These are phyloP conservation scores for Telmatochromis sp. DNA, from an alignment of 2,113 vertebrate species.

Conservation along the genomic window DNA sequence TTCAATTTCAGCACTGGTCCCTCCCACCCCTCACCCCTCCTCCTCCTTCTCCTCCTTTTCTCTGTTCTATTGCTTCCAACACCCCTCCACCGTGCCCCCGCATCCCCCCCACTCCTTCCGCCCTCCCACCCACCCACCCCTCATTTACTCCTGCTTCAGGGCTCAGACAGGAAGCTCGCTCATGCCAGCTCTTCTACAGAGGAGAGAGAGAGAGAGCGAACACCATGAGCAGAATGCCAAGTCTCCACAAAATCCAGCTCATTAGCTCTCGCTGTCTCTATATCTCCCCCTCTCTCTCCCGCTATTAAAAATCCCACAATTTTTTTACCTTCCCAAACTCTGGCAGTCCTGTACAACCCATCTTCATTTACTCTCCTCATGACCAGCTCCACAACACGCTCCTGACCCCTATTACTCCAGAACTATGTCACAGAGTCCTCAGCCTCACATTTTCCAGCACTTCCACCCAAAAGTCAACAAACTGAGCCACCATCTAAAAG, in stretches of 20 bases:
- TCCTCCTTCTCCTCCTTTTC: conserved; percentile 42
- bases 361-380: neutral
- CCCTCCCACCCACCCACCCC: neutral
- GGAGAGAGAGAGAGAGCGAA: conserved; percentile 46
- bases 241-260: conserved; percentile 68
- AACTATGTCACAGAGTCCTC: conserved; percentile 19
- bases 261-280: conserved; percentile 61
- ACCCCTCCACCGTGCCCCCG: neutral
- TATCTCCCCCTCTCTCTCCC: neutral
- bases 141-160: conserved; percentile 70
- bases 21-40: conserved; percentile 39
- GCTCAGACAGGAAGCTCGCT: conserved; percentile 72
- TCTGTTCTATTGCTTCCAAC: conserved; percentile 54
- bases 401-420: conserved; percentile 15
- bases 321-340: neutral
- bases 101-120: neutral
- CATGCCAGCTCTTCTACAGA: conserved; percentile 66
- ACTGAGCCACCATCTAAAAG: neutral
- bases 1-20: conserved; percentile 66
- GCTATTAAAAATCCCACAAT: conserved; percentile 16
- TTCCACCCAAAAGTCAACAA: neutral
- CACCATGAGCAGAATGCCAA: conserved; percentile 71
- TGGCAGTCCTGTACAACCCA: conserved; percentile 3
- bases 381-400: neutral
- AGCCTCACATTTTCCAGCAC: neutral